Base-by-base conservation (phyloP, 2,797 vertebrate species). In the Pseudochromis fuscus region DNA sequence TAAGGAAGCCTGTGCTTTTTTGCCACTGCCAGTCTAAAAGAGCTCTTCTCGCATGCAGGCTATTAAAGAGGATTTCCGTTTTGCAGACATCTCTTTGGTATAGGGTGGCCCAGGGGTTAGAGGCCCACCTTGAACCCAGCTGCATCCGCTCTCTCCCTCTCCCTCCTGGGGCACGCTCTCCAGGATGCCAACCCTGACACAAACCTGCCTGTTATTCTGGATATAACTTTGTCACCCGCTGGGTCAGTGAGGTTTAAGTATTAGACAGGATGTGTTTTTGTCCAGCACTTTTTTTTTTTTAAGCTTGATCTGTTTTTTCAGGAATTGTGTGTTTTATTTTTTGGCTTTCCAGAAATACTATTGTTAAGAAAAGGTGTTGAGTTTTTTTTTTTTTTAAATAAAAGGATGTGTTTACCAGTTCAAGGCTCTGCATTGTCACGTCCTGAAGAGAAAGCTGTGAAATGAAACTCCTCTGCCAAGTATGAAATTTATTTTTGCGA, bases 151-250 rank as follows among this genome's bases (percentile, higher is more conserved):
- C 67, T 33, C 52, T 42, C 59, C 55, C 35, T 63, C 65, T 67
- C 58, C 38, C 44, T 76, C 66, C 51, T 46, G 55, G 72, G 80
- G 62, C 61, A 76, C 7, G 27, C 44, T 66, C 57, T 68, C 31
- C 86, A 90, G 88, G 88, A 87, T 90, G 77, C 84, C 80, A 64
- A 63, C 73, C 63, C 81, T 88, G 79, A 86, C 80, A 91, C 74
- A 67, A 77, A 76, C 75, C 71, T 80, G 69, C 68, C 61, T 87
- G 81, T 85, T 81, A 67, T 85, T 69, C 38, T 25, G 74, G 55
- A 84, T 75, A 45, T 67, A 53, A 67, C 84, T 82, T 75, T 77
- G 67, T 81, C 78, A 78, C 72, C 57, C 25, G 62, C 59, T 11
- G 62, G 83, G 77, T 81, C 75, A 79, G 16, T 25, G 49, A 79